Base-by-base conservation (phyloP, 2,113 vertebrate species). In the Gymnorhina tibicen region DNA sequence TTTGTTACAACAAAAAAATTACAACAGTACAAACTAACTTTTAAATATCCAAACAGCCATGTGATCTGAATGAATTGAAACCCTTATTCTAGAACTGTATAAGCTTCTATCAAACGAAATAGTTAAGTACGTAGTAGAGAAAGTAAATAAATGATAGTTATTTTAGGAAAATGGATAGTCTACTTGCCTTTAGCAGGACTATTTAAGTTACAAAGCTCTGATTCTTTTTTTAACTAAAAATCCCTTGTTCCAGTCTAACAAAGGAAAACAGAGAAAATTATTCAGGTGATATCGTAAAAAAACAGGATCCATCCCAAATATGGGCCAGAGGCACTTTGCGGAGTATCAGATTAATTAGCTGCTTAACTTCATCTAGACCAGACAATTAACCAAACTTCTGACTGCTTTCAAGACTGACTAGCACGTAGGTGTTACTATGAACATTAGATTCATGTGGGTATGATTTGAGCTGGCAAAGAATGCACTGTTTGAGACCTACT, bases 251-350 rank as follows among this genome's bases (percentile, higher is more conserved):
- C 11, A 3, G 10, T 75, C 30, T n/a, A 50, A 67, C 9, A 89
- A 60, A 85, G 13, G 7, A 59, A 80, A 5, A 22, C 1, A 21
- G 3, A n/a, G 11, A 78, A 4, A 42, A 62, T 50, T 47, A 32
- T 33, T 75, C 0, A 1, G 7, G 8, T 81, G 12, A 27, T 35
- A 39, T 0, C 0, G 1, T 33, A 44, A 89, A 76, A 76, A 77
- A 72, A 6, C 14, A 58, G 23, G 4, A 10, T 69, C 19, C 2
- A 2, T 32, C 27, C 14, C 41, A 92, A 41, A 64, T 39, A 63
- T 17, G 28, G 9, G 16, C 22, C n/a, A 64, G 33, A 78, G 3
- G 4, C 0, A 1, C 8, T 78, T 64, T 32, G 33, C 37, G 12
- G 35, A 53, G 10, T 50, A 59, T 44, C 55, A 55, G 16, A 14